Evolutionary conservation across 2,888 invertebrate genomes (phyloP), one percentile per base, ranked within the genome.

Genomic region (Synanthedon myopaeformis): DNA sequence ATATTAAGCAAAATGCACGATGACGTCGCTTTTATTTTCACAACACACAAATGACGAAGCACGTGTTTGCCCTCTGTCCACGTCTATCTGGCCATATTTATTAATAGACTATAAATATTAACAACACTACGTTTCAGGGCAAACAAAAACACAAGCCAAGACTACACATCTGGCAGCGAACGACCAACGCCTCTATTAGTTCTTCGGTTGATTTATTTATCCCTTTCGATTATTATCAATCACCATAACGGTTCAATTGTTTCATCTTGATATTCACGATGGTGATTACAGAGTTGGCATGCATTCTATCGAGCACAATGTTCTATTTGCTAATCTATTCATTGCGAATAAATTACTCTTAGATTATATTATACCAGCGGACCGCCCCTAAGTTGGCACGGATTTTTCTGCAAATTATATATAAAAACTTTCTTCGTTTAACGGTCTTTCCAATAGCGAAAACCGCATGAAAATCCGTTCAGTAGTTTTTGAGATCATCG

Each of bases 171-270:
- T 45, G 45, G 45, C 45, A 45, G 13, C 14, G 14, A 13, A 14
- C n/a, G 14, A 13, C 45, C 45, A 45, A n/a, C 45, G 45, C 45
- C 14, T 14, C 45, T 11, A 45, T 45, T 45, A 45, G n/a, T 45
- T 45, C n/a, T 45, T 45, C 35, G 45, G 11, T n/a, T 45, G 13
- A 3, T 12, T 45, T n/a, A 13, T 45, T 45, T 13, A 45, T 13
- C 45, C 45, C n/a, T 45, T 45, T 45, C 3, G 45, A 45, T 45
- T 45, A 45, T 45, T 45, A 45, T 45, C n/a, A 45, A 45, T 45
- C 45, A 55, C 55, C 51, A 52, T 42, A 51, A 55, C 52, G 55
- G 45, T 45, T 45, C n/a, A 14, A 35, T 14, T 13, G 45, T 45
- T n/a, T 14, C 6, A 45, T 45, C 13, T 45, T 45, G 13, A 45